Base-by-base conservation (phyloP, 2,888 invertebrate genomes). In the Drosophila austrosaltans region DNA sequence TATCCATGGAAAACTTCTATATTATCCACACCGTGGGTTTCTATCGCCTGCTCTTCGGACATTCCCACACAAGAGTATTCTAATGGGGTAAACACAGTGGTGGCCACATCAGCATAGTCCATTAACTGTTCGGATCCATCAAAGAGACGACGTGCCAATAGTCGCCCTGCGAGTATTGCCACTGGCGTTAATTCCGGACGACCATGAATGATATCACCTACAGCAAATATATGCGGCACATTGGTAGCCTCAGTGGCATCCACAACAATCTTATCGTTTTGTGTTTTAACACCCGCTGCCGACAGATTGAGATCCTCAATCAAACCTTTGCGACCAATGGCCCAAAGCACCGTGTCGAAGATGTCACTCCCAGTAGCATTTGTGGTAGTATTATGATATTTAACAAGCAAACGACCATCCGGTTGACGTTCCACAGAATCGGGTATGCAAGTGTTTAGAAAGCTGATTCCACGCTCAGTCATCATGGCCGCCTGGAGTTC, bases 1-100 rank as follows among this genome's bases (percentile, higher is more conserved):
- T 95, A 97, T 30, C 96, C 96, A 93, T 99, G 98, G 93, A 98
- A 98, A 10, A 98, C 93, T 93, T 98, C 98, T 56, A 98, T 91
- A 78, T 95, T 94, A 22, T 97, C 96, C 30, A 94, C 95, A 3
- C 97, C 98, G 90, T 94, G 93, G 72, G 93, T 90, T 28, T 92
- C 91, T 22, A 94, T 92, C 0, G 98, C 98, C 30, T 92, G 93
- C 91, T 98, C 98, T 93, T 99, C 99, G 82, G 98, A 96, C 69
- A 97, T 93, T 1, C 98, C 99, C 20, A 98, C 97, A 90, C 96
- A 96, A 7, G 97, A 97, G 92, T 99, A 99, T 93, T 99, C 99
- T 25, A 98, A 91, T 8, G 99, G 98, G 44, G 98, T 97, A 93
- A 99, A 99, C 0, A 99, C 95, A 0, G 98, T 98, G 8, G 98